Conservation (phyloP, 92 coral and sea anemone species). For the Isaurus tuberculatus region DNA sequence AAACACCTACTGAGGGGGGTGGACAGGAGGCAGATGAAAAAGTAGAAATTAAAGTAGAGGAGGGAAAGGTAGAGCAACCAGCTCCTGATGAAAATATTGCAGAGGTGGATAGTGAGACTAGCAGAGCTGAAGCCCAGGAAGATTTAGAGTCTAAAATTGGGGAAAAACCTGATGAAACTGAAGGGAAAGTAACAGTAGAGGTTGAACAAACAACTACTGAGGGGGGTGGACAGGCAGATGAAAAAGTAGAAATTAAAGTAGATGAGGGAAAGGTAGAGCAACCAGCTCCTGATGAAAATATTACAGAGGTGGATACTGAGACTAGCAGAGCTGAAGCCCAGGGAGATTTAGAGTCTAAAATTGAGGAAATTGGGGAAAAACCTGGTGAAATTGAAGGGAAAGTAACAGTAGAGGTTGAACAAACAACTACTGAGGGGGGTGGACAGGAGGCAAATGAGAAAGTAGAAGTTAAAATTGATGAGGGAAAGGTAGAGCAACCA, state of each 20-base stretch:
- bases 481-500: slow-evolving; percentile 17
- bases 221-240: slow-evolving; percentile 56
- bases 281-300: slow-evolving; percentile 44
- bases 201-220: slow-evolving; percentile 21
- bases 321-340: slow-evolving; percentile 25
- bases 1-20: slow-evolving; percentile 43
- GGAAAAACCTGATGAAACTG: slow-evolving; percentile 12
- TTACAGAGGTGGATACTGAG: slow-evolving; percentile 25
- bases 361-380: slow-evolving; percentile 18
- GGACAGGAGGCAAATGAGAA: slow-evolving; percentile 46
- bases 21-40: slow-evolving; percentile 47
- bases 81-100: slow-evolving; percentile 47
- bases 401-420: slow-evolving; percentile 39
- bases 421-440: slow-evolving; percentile 42
- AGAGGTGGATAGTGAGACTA: slow-evolving; percentile 20
- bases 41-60: slow-evolving; percentile 8
- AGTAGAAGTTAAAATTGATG: slow-evolving; percentile 19
- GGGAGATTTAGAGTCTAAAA: slow-evolving; percentile 23
- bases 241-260: slow-evolving; percentile 24
- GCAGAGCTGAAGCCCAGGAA: slow-evolving; percentile 26
- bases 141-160: slow-evolving; percentile 33
- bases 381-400: slow-evolving; percentile 8
- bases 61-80: slow-evolving; percentile 17
- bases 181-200: slow-evolving; percentile 28
- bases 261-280: slow-evolving; percentile 16